Evolutionary conservation across 2,888 invertebrate genomes (phyloP).

Genomic region (Lasius platythorax): DNA sequence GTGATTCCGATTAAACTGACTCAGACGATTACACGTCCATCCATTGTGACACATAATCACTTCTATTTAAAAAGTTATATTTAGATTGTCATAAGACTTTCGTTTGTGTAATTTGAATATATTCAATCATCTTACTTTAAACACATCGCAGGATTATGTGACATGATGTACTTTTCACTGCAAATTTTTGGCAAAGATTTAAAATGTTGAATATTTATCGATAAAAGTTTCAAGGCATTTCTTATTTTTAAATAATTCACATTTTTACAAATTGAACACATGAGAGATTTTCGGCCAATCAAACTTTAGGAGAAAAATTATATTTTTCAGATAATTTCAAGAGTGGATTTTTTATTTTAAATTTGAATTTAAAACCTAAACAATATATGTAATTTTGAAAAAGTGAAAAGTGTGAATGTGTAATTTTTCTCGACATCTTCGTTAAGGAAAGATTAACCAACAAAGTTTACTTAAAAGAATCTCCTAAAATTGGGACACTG

Average conservation of each 20-base stretch:
- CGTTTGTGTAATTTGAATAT: background rate
- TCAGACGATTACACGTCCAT: constrained; percentile 18
- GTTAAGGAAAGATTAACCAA: background rate
- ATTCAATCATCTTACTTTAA: background rate
- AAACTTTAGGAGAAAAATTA: background rate
- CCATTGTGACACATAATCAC: background rate
- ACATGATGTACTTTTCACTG: background rate
- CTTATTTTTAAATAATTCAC: background rate
- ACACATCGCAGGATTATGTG: background rate
- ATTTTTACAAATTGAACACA: background rate
- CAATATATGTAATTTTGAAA: background rate
- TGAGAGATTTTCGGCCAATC: background rate
- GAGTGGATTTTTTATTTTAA: background rate
- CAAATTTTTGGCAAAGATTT: background rate
- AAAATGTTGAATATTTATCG: background rate
- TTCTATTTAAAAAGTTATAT: background rate
- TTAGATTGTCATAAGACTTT: background rate
- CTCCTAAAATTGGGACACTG: background rate
- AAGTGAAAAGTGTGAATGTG: background rate
- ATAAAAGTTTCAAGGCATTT: background rate
- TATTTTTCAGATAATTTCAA: constrained; percentile 2
- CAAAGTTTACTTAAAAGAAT: background rate
- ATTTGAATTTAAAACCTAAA: constrained; percentile 5
- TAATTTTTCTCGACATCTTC: background rate
- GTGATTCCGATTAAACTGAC: constrained; percentile 59